phyloP scores from a whole-genome alignment of 2,113 vertebrate species.

The Melanocharis versteri region DNA sequence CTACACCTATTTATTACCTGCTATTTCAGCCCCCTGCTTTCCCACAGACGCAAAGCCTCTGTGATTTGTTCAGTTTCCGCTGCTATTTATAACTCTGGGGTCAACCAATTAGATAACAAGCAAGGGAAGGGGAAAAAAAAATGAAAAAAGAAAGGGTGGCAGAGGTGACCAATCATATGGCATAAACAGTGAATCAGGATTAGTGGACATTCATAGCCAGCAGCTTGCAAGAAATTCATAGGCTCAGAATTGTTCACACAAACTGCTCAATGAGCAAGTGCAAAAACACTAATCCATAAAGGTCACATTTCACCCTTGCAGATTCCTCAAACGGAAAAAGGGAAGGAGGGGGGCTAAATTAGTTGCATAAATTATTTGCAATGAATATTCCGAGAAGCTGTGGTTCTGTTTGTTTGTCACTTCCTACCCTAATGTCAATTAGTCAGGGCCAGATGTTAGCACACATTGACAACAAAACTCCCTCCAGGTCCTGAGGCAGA shows the following conservation, averaged over 20 bases:
- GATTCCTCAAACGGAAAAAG: background rate
- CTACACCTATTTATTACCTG: background rate
- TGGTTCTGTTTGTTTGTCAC: conserved; percentile 22
- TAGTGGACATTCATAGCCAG: conserved; percentile 27
- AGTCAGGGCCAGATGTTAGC: conserved; percentile 37
- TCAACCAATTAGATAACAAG: conserved; percentile 15
- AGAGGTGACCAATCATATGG: conserved; percentile 29
- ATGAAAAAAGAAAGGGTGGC: background rate
- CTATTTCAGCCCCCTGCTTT: background rate
- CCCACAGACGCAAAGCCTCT: background rate
- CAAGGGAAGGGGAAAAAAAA: background rate
- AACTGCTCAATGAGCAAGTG: background rate
- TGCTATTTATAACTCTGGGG: background rate
- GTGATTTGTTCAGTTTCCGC: background rate
- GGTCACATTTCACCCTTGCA: conserved; percentile 6
- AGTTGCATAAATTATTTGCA: conserved; percentile 37
- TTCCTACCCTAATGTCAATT: conserved; percentile 42
- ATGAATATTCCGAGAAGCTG: conserved; percentile 6
- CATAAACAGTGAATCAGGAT: conserved; percentile 22
- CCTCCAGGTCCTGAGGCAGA: background rate
- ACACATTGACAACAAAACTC: conserved; percentile 7
- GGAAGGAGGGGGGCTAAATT: background rate
- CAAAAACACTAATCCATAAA: conserved; percentile 25
- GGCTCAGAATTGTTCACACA: conserved; percentile 6
- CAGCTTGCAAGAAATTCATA: conserved; percentile 30